These are phyloP conservation scores for Daboia siamensis DNA, from an alignment of 2,113 vertebrate genomes.

Conservation along the genomic window DNA sequence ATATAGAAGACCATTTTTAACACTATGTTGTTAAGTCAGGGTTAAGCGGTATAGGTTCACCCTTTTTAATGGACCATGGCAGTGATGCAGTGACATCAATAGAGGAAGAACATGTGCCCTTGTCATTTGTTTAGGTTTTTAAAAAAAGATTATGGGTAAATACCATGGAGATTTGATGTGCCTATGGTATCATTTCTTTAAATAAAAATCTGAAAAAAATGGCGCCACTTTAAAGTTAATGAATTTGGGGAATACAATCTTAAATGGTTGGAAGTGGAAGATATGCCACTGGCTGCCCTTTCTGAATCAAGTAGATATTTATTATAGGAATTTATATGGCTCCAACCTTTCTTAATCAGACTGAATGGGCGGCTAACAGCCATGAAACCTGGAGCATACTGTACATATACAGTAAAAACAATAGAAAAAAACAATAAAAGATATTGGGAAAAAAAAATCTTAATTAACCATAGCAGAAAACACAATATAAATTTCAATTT, in stretches of 20 bases:
- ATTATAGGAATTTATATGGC: not conserved
- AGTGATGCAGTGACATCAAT: not conserved
- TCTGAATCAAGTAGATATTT: not conserved
- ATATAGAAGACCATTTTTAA: not conserved
- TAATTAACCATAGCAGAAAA: not conserved
- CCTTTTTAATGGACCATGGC: not conserved
- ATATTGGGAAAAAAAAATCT: not conserved
- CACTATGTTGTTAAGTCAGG: not conserved
- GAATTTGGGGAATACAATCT: not conserved
- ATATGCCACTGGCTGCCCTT: not conserved
- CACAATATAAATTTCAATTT: not conserved
- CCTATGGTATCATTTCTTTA: not conserved
- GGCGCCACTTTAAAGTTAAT: not conserved
- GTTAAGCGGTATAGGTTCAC: not conserved
- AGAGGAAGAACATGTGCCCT: not conserved
- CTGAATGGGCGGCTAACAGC: not conserved
- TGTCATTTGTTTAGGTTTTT: not conserved
- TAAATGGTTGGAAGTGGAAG: not conserved
- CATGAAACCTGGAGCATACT: not conserved
- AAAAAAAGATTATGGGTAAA: not conserved
- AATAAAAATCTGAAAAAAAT: not conserved
- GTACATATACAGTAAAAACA: not conserved
- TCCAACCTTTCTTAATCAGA: not conserved
- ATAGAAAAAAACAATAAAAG: not conserved
- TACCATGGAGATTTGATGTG: not conserved